Base-by-base conservation (phyloP, 2,888 invertebrate species). In the Apotomis betuletana region DNA sequence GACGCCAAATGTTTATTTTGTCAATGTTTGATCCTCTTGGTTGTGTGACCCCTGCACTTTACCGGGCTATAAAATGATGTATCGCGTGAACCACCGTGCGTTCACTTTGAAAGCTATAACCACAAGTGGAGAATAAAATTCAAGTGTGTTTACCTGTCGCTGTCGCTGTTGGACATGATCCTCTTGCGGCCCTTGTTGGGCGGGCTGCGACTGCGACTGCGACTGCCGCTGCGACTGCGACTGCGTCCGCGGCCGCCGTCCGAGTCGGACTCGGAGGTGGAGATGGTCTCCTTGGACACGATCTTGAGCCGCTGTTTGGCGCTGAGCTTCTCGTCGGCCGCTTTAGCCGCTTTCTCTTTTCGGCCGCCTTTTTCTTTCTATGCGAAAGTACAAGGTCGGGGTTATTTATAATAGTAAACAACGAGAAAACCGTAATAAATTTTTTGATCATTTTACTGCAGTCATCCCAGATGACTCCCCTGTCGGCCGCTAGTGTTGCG, bases 241-340 rank as follows among this genome's bases (percentile, higher is more conserved):
- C 94, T 80, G 9, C 81, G 70, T 44, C 82, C 83, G 58, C 85
- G 77, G 62, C 84, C 85, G 10, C 78, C 90, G 69, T 96, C 96
- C 75, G 96, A 96, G 77, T 95, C 96, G 0, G 97, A 97, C 83
- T 97, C 97, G 74, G 97, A 97, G 0, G 98, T 98, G 0, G 98
- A 99, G 77, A 99, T 98, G 0, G 98, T 98, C 72, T 97, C 99
- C 86, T 99, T 99, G 0, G 99, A 99, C 0, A 98, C 96, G 84
- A 98, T 96, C 83, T 97, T 96, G 76, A 96, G 95, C 60, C 98
- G 96, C 85, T 98, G 97, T 88, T 97, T 98, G 8, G 96, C 95
- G 54, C 97, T 95, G 70, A 97, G 95, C 36, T 97, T 97, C 78
- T 96, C 96, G 69, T 95, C 94, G 27, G 93, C 87, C 3, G 88